A percentile compares a stretch with the other conserved stretches of the same genome.
Conservation (phyloP, 53 echinoderm and acorn worm genomes). For the Henricia sp. region DNA sequence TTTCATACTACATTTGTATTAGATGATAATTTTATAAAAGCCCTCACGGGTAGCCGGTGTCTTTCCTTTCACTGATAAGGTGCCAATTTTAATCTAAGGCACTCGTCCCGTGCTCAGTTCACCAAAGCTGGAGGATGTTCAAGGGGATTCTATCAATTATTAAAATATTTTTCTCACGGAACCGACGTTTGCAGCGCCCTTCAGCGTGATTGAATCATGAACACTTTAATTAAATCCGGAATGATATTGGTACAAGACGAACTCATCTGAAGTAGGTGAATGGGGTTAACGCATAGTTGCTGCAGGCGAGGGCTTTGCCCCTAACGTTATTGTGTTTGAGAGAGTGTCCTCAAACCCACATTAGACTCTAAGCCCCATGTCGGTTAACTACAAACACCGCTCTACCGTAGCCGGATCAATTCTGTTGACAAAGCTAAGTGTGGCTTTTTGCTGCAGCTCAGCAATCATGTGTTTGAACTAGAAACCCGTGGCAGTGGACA, state of each 20-base stretch:
- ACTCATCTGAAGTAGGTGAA: not conserved
- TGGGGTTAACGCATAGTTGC: not conserved
- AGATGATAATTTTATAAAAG: no score
- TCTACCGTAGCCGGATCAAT: not conserved
- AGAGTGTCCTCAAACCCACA: not conserved
- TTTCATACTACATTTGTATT: no score
- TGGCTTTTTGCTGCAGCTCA: not conserved
- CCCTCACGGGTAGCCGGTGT: no score
- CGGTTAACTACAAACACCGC: not conserved
- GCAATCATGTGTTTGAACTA: not conserved
- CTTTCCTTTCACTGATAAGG: no score
- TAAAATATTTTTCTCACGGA: no score
- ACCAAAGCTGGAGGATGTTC: no score
- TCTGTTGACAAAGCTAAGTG: not conserved
- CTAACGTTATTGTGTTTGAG: not conserved
- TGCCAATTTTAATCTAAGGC: no score
- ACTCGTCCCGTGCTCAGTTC: no score
- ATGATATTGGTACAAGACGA: not conserved
- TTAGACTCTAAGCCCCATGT: not conserved
- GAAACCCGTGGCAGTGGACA: not conserved
- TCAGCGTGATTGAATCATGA: no score
- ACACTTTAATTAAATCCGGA: no score
- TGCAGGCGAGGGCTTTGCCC: not conserved
- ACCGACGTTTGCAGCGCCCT: no score
- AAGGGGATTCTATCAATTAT: no score